Evolutionary conservation across 64 coral and sea anemone species (phyloP).

Genomic region (Pachyseris speciosa): DNA sequence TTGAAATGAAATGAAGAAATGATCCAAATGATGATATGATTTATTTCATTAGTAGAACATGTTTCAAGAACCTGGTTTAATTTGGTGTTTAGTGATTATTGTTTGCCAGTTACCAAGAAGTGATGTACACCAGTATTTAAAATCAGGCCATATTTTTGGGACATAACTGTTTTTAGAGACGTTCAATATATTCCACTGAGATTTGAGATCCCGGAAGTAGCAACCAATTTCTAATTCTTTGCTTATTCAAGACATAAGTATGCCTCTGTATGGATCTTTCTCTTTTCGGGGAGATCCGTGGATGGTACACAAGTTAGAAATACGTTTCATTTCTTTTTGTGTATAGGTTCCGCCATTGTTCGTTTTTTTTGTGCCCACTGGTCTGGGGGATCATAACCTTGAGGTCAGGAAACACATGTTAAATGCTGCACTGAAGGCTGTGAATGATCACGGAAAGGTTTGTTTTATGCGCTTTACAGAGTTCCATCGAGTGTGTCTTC

Average conservation of each 20-base stretch:
- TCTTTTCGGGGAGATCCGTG: not conserved
- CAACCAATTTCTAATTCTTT: not conserved
- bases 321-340: not conserved
- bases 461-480: not conserved
- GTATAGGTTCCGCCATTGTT: slow-evolving; percentile 80
- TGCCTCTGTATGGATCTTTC: not conserved
- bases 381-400: slow-evolving; percentile 84
- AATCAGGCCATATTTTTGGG: too few species aligned
- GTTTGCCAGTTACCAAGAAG: too few species aligned
- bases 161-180: too few species aligned
- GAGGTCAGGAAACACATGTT: slow-evolving; percentile 93
- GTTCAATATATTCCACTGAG: too few species aligned
- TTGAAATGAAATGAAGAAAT: too few species aligned
- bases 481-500: not conserved
- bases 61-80: too few species aligned
- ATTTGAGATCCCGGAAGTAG: too few species aligned
- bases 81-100: too few species aligned
- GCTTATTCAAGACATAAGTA: not conserved
- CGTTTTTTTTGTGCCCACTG: slow-evolving; percentile 94
- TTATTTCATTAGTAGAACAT: too few species aligned
- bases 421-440: slow-evolving; percentile 79
- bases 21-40: too few species aligned
- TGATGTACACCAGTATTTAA: too few species aligned
- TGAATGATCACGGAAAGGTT: slow-evolving; percentile 96
- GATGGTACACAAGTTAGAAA: not conserved